These are phyloP conservation scores for Drosophila varians DNA, from an alignment of 1,140 invertebrate genomes.

Conservation along the genomic window DNA sequence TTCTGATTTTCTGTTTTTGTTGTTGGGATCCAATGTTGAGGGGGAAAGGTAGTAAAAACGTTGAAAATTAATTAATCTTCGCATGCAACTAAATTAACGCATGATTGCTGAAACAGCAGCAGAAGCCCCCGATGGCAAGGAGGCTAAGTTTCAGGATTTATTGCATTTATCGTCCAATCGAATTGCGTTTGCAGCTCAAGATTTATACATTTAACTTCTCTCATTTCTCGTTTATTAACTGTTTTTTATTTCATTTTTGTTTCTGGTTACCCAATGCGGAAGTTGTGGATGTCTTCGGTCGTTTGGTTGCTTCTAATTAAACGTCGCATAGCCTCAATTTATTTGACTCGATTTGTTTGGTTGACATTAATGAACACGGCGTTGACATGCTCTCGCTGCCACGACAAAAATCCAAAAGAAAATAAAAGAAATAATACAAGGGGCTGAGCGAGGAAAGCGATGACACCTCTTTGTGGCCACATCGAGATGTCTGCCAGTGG, in stretches of 20 bases:
- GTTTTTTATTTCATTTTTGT: slow-evolving; percentile 1
- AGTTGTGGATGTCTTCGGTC: slow-evolving; percentile 22
- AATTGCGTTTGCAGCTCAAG: slow-evolving; percentile 66
- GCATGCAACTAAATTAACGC: slow-evolving; percentile 80
- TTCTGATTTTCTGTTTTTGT: too few species aligned
- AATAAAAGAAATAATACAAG: slow-evolving; percentile 13
- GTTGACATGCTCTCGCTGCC: slow-evolving; percentile 67
- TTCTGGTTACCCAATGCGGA: slow-evolving; percentile 49
- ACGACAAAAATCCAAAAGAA: slow-evolving; percentile 41
- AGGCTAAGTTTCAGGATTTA: slow-evolving; percentile 55
- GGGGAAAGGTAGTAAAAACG: slow-evolving; percentile 56
- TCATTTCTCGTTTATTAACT: slow-evolving; percentile 7
- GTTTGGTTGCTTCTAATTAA: slow-evolving; percentile 59
- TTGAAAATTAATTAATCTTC: slow-evolving; percentile 77
- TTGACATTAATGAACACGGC: slow-evolving; percentile 76
- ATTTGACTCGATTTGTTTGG: slow-evolving; percentile 65
- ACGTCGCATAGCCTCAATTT: slow-evolving; percentile 67
- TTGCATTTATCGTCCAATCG: slow-evolving; percentile 76
- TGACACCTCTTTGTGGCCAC: slow-evolving; percentile 61
- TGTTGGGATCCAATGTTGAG: not conserved
- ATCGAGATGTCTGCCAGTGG: slow-evolving; percentile 60
- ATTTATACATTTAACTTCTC: slow-evolving; percentile 61
- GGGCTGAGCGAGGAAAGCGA: slow-evolving; percentile 32
- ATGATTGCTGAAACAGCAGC: slow-evolving; percentile 64
- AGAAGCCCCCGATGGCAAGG: slow-evolving; percentile 15